phyloP scores from a whole-genome alignment of 2,888 invertebrate genomes.

The Eubasilissa splendida region DNA sequence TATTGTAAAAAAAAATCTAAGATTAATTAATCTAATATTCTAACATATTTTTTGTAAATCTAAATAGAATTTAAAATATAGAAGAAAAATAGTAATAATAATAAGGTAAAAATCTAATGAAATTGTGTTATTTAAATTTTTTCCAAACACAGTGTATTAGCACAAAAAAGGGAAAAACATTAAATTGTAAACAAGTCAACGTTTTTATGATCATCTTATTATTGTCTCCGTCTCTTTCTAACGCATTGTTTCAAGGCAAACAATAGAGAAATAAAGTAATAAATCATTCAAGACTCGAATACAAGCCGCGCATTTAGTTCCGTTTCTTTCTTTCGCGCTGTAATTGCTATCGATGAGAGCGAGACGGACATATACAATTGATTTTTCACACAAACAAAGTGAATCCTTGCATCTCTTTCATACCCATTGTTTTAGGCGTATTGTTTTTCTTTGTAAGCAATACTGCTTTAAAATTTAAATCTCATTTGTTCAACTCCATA shows the following conservation, averaged over 20 bases:
- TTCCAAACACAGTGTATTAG: neutral
- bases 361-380: neutral
- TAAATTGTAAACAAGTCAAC: slow-evolving; percentile 10
- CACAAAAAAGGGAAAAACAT: slow-evolving; percentile 2
- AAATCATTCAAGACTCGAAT: slow-evolving; percentile 7
- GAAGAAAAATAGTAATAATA: neutral
- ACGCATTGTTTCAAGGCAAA: neutral
- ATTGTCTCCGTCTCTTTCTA: neutral
- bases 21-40: too few relatives aligned
- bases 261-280: neutral
- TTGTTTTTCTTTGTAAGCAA: slow-evolving; percentile 6
- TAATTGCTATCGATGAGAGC: neutral
- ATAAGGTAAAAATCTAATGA: neutral
- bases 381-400: neutral
- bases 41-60: too few relatives aligned
- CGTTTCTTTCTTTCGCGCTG: neutral
- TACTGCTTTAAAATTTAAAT: slow-evolving; percentile 9
- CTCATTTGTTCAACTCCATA: too few relatives aligned
- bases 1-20: too few relatives aligned
- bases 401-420: neutral
- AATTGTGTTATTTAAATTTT: neutral
- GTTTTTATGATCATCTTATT: slow-evolving; percentile 27
- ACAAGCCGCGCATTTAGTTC: neutral
- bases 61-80: too few relatives aligned
- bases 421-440: slow-evolving; percentile 4